These are phyloP conservation scores for Cheirogaleus major DNA, from an alignment of 2,797 vertebrate genomes.

Conservation along the genomic window DNA sequence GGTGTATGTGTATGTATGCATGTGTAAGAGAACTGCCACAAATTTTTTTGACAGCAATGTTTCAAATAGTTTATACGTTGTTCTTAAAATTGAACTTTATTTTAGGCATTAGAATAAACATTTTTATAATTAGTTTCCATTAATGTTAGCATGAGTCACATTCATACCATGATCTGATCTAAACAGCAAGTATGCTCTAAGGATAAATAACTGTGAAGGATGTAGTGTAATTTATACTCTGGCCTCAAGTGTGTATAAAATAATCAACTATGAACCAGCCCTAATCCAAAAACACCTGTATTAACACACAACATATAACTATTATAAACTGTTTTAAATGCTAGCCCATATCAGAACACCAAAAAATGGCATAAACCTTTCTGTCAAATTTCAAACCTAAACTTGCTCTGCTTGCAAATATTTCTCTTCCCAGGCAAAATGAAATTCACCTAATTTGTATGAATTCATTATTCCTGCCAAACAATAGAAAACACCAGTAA, in stretches of 20 bases:
- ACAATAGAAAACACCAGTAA: conserved; percentile 48
- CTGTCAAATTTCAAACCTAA: conserved; percentile 61
- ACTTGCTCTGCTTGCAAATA: conserved; percentile 58
- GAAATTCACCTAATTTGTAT: conserved; percentile 32
- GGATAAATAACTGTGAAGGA: conserved; percentile 60
- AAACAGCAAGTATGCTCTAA: conserved; percentile 45
- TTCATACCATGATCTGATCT: conserved; percentile 25
- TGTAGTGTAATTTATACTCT: conserved; percentile 55
- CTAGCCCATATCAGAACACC: conserved; percentile 36
- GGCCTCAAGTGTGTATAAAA: conserved; percentile 63
- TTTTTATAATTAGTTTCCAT: conserved; percentile 61
- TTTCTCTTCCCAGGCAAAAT: conserved; percentile 65
- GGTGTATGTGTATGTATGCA: neutral
- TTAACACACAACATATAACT: conserved; percentile 49
- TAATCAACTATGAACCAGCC: conserved; percentile 50
- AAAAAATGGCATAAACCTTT: conserved; percentile 46
- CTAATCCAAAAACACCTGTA: conserved; percentile 69
- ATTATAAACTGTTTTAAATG: conserved; percentile 71
- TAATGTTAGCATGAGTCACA: conserved; percentile 68
- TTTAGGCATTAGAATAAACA: conserved; percentile 50
- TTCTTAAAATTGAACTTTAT: conserved; percentile 59
- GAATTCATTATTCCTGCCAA: conserved; percentile 44
- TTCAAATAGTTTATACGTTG: conserved; percentile 55
- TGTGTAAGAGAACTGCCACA: neutral
- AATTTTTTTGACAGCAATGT: conserved; percentile 28